These are phyloP conservation scores for Sylvia borin DNA, from an alignment of 2,797 vertebrate genomes.

Conservation along the genomic window DNA sequence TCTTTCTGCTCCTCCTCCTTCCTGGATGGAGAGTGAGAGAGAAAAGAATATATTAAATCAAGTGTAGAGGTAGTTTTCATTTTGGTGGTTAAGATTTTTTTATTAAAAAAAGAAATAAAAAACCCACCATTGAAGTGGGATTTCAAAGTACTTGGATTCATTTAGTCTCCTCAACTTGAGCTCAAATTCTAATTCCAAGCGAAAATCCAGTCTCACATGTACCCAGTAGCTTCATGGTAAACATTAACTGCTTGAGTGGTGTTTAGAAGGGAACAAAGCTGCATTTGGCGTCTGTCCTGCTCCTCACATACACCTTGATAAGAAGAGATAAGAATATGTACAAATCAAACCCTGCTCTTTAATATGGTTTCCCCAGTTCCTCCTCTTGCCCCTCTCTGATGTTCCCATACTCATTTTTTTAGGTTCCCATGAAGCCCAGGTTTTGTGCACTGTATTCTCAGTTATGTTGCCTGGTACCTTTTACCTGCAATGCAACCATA, in stretches of 20 bases:
- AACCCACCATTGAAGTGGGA: neutral
- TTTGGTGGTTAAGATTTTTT: neutral
- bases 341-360: neutral
- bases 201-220: neutral
- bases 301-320: neutral
- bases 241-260: neutral
- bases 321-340: neutral
- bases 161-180: neutral
- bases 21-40: neutral
- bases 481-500: neutral
- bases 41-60: constrained; percentile 26
- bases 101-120: neutral
- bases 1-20: constrained; percentile 26
- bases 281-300: neutral
- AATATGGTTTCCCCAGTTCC: neutral
- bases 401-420: neutral
- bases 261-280: neutral
- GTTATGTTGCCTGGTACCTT: neutral
- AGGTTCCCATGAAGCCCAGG: neutral
- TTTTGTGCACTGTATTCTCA: neutral
- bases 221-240: neutral
- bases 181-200: neutral
- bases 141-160: neutral
- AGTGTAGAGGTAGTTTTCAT: neutral
- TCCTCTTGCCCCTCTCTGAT: neutral